Evolutionary conservation across 2,888 invertebrate genomes (phyloP), one percentile per base, ranked within the genome.

Genomic region (Lysandra bellargus): DNA sequence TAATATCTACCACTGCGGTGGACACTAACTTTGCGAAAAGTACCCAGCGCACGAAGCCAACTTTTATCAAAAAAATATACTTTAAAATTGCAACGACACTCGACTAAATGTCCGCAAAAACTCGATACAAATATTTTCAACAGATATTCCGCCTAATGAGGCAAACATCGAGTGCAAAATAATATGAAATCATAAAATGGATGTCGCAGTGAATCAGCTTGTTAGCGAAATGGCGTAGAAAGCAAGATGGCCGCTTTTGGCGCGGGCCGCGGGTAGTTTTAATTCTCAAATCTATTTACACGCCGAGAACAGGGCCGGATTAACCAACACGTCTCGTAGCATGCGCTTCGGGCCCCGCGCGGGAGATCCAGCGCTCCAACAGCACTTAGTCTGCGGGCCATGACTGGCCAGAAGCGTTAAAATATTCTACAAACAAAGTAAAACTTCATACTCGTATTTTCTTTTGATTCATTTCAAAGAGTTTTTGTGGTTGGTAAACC

Each of bases 161-260:
- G 69, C 44, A 75, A 49, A 44, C 74, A 49, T 75, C 12, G 75
- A 75, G 49, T 75, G 75, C 49, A 75, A 75, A 75, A 75, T 75
- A 75, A 75, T 75, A 75, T 78, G 73, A 57, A 73, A 37, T 78
- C 69, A 37, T 69, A 69, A 69, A 69, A 69, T 69, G 37, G 78
- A 37, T 78, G 78, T 73, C 78, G 73, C 78, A 57, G 30, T 78
- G 72, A 60, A 78, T 78, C 78, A 78, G 73, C 72, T 73, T 73
- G 72, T 78, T 78, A 78, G 78, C 40, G 53, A 78, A 78, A 78
- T 78, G 73, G 78, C 57, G 78, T 73, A 78, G 78, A 78, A 78
- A 73, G 78, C 23, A 75, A 44, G 75, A 75, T 75, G 75, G 75
- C 75, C 49, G 75, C 64, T 40, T 37, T 75, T 75, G 49, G 75